Evolutionary conservation across 2,888 invertebrate genomes (phyloP), one percentile per base, ranked within the genome.

Genomic region (Seira musarum): DNA sequence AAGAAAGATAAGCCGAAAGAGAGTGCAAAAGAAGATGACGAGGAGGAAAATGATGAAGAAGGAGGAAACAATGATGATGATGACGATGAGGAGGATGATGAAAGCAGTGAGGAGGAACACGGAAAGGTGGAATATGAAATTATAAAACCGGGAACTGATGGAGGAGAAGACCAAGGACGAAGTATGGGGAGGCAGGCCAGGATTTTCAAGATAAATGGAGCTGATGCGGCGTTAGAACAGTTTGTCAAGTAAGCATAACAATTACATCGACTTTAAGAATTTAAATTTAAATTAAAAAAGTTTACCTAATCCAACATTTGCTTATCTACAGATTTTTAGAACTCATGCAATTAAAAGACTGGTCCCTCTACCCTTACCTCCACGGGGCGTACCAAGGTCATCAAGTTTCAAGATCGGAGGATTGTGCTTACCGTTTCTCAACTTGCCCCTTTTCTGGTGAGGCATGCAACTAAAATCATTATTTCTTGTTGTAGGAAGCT

Each of bases 181-280:
- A 57, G 35, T 0, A 65, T 53, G 60, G n/a, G 60, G 13, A 60
- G 24, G 13, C 13, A 25, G 79, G 49, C 61, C 72, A 17, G 84
- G 72, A 63, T 82, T 24, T 71, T 85, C 17, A 84, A 85, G 63
- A 46, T 85, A 19, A 73, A 84, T 40, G 85, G 85, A n/a, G 75
- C 81, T 13, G 85, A 85, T 30, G 77, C 81, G 1, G 85, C 85
- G 8, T 40, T 85, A 21, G 83, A 81, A 21, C 85, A 85, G 69
- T 74, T 85, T 80, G 84, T 85, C 60, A 82, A 82, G 85, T 85
- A 79, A 69, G 81, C n/a, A n/a, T n/a, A n/a, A n/a, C n/a, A n/a
- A n/a, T 53, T 66, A 22, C 8, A 13, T 17, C 8, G 21, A 25
- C 21, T 21, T 6, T 17, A 13, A n/a, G n/a, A n/a, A n/a, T n/a